phyloP scores from a whole-genome alignment of 2,113 vertebrate species.

The Prunella fulvescens region DNA sequence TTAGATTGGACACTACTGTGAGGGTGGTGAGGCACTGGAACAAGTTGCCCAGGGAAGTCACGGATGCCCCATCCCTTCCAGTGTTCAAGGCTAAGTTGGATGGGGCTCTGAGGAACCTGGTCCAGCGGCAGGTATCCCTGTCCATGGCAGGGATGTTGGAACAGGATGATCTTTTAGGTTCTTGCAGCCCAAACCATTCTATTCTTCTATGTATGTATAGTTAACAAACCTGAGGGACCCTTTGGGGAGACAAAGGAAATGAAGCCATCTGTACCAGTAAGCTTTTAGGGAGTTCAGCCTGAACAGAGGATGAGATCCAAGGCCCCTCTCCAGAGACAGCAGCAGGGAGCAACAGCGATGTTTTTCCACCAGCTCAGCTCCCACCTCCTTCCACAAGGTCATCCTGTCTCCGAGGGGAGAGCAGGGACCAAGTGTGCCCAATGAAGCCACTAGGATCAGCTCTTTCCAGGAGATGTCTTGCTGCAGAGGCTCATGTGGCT shows the following conservation, averaged over 20 bases:
- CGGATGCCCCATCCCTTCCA: not conserved
- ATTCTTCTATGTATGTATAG: not conserved
- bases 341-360: rapidly evolving
- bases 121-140: too few species aligned
- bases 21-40: not conserved
- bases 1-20: not conserved
- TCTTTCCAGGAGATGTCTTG: not conserved
- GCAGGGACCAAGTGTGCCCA: rapidly evolving
- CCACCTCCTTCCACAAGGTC: not conserved
- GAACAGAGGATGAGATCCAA: not conserved
- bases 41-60: not conserved
- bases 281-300: not conserved
- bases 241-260: not conserved
- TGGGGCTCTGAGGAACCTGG: not conserved
- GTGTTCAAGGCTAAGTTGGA: not conserved
- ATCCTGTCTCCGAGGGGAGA: rapidly evolving
- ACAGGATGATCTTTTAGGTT: not conserved
- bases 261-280: not conserved
- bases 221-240: not conserved
- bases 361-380: not conserved
- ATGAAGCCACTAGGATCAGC: rapidly evolving
- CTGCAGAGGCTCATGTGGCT: not conserved
- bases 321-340: not conserved
- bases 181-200: not conserved
- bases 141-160: not conserved